Base-by-base conservation (phyloP, 2,888 invertebrate genomes). In the Thereva nobilitata region DNA sequence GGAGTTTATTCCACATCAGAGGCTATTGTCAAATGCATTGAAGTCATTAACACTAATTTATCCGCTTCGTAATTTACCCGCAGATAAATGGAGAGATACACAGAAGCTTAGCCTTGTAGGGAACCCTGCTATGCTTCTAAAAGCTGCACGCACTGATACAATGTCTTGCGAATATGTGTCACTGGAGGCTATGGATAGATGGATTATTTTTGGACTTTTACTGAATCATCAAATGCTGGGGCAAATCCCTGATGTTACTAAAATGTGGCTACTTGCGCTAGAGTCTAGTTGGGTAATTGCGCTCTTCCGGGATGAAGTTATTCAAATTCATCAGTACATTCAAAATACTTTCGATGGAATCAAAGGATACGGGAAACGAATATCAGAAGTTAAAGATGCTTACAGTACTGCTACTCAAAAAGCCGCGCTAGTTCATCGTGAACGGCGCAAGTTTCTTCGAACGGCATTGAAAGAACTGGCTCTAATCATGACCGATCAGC, bases 121-220 rank as follows among this genome's bases (percentile, higher is more conserved):
- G 38, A 96, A 95, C 80, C 97, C 99, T 1, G 89, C 91, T n/a
- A 92, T 94, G 76, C 86, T 99, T 64, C 82, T 98, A 23, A 97
- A 95, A 79, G 96, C 97, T 4, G 92, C 96, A 0, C 91, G 93
- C 74, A 95, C 96, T 0, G 97, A 97, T 74, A 93, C 92, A 34
- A 95, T 97, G 87, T 97, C 97, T 2, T 98, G 97, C 80, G 99
- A 99, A 83, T 98, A 93, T 80, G 82, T 99, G 57, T 97, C 98
- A 1, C 82, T 98, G 68, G 98, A 99, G 77, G 86, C 88, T 45
- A 90, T 99, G 85, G 99, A 99, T 77, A 87, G 95, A 75, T 99
- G 97, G 97, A 91, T 99, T 37, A 92, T 98, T 73, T 92, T 98
- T 80, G 97, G 97, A 0, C 89, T 96, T 75, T 86, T 96, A 71